Evolutionary conservation across 2,797 vertebrate genomes (phyloP).

Genomic region (Acomys russatus): DNA sequence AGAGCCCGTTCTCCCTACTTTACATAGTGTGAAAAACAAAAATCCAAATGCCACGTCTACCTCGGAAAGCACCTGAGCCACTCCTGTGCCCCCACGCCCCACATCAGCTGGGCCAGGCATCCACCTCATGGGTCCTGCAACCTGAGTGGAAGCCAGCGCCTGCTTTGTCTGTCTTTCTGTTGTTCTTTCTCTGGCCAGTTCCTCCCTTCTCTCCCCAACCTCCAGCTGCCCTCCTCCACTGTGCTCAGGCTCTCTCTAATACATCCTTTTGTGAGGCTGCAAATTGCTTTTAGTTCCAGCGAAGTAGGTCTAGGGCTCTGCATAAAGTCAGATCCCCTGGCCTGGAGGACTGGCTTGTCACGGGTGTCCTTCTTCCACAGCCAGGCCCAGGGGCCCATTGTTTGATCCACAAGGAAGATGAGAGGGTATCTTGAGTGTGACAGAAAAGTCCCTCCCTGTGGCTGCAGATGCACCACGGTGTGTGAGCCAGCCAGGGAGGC

Average conservation of each 20-base stretch:
- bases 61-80: neutral
- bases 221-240: neutral
- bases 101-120: neutral
- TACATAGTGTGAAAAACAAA: no score
- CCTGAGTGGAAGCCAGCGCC: fast-evolving
- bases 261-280: conserved; percentile 39
- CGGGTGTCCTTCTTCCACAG: neutral
- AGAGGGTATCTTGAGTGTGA: neutral
- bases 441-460: neutral
- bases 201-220: neutral
- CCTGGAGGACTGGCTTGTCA: fast-evolving
- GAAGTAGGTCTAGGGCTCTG: neutral
- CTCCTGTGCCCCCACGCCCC: no score
- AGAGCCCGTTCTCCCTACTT: neutral
- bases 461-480: neutral
- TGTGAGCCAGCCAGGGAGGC: neutral
- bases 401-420: conserved; percentile 44
- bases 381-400: neutral
- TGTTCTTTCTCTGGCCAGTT: neutral
- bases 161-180: neutral
- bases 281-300: conserved; percentile 35
- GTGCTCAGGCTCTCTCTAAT: neutral
- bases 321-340: neutral
- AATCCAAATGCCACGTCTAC: neutral
- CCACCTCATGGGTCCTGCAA: fast-evolving